Conservation (phyloP, 2,113 vertebrate genomes). For the Brachyhypopomus gauderio region DNA sequence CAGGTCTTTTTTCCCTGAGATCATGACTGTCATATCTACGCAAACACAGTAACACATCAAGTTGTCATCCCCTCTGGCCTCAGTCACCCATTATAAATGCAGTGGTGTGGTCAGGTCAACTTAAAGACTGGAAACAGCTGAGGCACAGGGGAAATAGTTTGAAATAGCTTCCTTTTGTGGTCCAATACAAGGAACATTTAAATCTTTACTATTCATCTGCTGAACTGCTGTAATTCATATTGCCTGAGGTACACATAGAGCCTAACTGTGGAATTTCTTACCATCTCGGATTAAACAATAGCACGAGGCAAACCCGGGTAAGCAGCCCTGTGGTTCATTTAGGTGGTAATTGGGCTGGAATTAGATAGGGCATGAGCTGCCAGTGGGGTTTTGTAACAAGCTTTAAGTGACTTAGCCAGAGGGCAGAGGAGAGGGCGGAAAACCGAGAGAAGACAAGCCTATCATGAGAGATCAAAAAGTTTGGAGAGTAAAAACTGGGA, state of each 20-base stretch:
- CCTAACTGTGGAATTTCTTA: slow-evolving; percentile 68
- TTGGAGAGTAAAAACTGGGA: neutral
- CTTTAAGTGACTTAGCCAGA: slow-evolving; percentile 56
- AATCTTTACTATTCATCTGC: slow-evolving; percentile 63
- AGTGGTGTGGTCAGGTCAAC: slow-evolving; percentile 28
- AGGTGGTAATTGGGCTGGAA: slow-evolving; percentile 72
- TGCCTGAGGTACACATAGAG: slow-evolving; percentile 55
- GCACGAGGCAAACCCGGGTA: slow-evolving; percentile 65
- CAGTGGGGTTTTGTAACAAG: slow-evolving; percentile 65
- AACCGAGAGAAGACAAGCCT: neutral
- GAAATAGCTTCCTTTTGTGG: neutral
- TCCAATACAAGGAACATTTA: slow-evolving; percentile 55
- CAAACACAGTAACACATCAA: slow-evolving; percentile 37
- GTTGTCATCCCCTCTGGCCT: slow-evolving; percentile 34
- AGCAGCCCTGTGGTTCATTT: slow-evolving; percentile 68
- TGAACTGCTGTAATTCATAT: slow-evolving; percentile 64
- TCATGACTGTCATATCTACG: slow-evolving; percentile 7
- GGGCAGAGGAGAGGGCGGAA: neutral
- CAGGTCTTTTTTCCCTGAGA: neutral
- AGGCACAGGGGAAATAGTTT: slow-evolving; percentile 5
- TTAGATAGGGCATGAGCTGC: slow-evolving; percentile 67
- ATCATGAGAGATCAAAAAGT: neutral
- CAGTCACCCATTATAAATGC: slow-evolving; percentile 45
- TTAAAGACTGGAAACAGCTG: slow-evolving; percentile 46
- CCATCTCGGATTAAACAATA: slow-evolving; percentile 69